Evolutionary conservation across 2,113 vertebrate genomes (phyloP), one percentile per base, ranked within the genome.

Genomic region (Albula goreensis): DNA sequence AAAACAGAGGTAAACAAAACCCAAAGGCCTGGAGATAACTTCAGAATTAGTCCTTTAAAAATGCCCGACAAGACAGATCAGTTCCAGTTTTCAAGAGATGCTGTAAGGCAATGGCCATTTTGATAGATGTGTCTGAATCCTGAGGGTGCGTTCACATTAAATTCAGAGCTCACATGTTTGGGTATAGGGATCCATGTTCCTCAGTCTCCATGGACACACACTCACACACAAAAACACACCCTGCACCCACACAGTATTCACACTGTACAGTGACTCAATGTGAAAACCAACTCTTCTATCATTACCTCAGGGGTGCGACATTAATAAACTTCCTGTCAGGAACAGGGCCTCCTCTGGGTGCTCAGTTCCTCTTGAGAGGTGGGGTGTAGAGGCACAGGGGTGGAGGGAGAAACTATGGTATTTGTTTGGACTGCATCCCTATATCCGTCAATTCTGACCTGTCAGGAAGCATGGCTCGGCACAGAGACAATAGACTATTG

Each of bases 401-500:
- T 89, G 91, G 92, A 91, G 90, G 90, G 86, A 87, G 70, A 92
- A 89, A 90, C 88, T 77, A 86, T 81, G 86, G 91, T 94, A 94
- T 95, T 95, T 96, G 95, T 95, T 96, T 95, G 93, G 94, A 87
- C 83, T 89, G 56, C 2, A 5, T 89, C 88, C 31, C 83, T 81
- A 80, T 89, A 91, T 92, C 89, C 85, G 82, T 91, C 80, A 88
- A 89, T 89, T 92, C 86, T 86, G 88, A 88, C 74, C 77, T 1
- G 48, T 77, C 93, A 94, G 95, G 95, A 96, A 95, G 91, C 81
- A 84, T 89, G 90, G 82, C 92, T 87, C 84, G 90, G 89, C 91
- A 91, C 82, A 50, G 51, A 89, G 93, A 96, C 95, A 96, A 96
- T 96, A 92, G 94, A 90, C 94, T 93, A 96, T 96, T 95, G 94